Evolutionary conservation across 2,888 invertebrate species (phyloP).

Genomic region (Macrosiphum euphorbiae): DNA sequence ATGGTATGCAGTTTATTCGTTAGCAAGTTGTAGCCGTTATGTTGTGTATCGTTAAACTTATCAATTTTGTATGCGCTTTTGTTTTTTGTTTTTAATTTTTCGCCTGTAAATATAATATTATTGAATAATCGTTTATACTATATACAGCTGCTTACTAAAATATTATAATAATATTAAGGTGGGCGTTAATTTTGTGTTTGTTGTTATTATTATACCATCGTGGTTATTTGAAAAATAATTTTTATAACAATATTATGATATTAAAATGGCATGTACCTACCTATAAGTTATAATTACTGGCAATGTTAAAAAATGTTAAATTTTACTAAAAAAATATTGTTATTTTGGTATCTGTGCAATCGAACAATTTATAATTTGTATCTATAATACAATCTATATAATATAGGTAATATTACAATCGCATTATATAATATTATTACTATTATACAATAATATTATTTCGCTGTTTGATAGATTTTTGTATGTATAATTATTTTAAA

Average conservation of each 20-base stretch:
- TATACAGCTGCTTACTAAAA: background rate
- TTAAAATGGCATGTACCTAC: background rate
- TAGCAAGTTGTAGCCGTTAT: background rate
- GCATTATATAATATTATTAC: constrained; percentile 13
- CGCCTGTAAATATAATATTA: background rate
- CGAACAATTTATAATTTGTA: background rate
- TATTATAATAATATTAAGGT: background rate
- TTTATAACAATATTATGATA: background rate
- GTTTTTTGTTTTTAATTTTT: background rate
- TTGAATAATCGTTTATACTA: background rate
- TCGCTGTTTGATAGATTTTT: constrained; percentile 22
- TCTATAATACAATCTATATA: background rate
- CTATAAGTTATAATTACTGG: background rate
- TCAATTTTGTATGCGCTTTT: background rate
- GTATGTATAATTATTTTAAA: constrained; percentile 30
- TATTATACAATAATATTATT: background rate
- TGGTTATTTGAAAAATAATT: background rate
- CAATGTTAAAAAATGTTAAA: background rate
- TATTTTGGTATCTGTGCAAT: background rate
- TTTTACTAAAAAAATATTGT: background rate
- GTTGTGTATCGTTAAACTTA: background rate
- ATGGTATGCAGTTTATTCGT: background rate
- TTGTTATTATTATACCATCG: background rate
- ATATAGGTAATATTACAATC: background rate
- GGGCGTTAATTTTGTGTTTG: background rate